Evolutionary conservation across 2,888 invertebrate genomes (phyloP), one percentile per base, ranked within the genome.

Genomic region (Acrocera orbiculus): DNA sequence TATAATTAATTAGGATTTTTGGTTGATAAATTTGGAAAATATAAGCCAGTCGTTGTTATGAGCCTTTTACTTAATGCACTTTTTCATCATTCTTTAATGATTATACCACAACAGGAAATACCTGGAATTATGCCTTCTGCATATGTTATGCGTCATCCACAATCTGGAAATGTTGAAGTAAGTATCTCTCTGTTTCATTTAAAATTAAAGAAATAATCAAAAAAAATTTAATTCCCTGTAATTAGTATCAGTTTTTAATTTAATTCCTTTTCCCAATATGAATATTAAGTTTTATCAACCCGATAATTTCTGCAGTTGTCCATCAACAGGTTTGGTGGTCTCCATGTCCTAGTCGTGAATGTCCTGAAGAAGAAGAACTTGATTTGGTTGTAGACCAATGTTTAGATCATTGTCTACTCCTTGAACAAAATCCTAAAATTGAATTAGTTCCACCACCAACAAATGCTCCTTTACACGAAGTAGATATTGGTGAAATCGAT

Each of bases 21-120:
- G 43, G 85, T 86, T 39, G 87, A 89, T 58, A 83, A 80, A 59
- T 77, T 82, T 50, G 82, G 83, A 33, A 76, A 77, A 53, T 87
- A 86, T 61, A 86, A 83, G 53, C 73, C 77, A 1, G 77, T 85
- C 16, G 75, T 89, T 37, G 74, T 85, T 42, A 66, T 79, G 36
- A 76, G 81, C 36, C 66, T 85, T 43, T 62, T 83, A 36, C 59
- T 81, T 40, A 80, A 81, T 47, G 83, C 82, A 5, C 64, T 75
- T 3, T 75, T 83, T 46, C 85, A 86, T 56, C 78, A 82, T 51
- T 72, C 79, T 4, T 61, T 89, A 46, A 66, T 86, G 32, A 64
- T 77, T 46, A 79, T 82, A 47, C 82, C 81, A 16, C 76, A 79
- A 48, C 77, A 76, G 61, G 80, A 81, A 61, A 75, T 73, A 22